Percentiles rank a stretch among this genome's conserved stretches.
These are phyloP conservation scores for Andrena praecox DNA, from an alignment of 2,888 invertebrate species.

Conservation along the genomic window DNA sequence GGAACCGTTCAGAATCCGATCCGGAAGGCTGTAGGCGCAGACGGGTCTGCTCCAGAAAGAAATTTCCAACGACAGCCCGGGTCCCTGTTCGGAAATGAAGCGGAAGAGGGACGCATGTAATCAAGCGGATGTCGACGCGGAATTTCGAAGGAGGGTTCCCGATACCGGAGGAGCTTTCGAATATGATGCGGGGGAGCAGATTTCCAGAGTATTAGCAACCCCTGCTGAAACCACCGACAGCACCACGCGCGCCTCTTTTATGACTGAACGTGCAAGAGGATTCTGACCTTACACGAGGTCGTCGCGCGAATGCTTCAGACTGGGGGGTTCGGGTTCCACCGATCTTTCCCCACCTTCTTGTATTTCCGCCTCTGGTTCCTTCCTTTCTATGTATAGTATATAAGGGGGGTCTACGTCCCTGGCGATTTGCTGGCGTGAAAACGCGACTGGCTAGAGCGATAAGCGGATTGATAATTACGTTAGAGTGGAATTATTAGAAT, in stretches of 20 bases:
- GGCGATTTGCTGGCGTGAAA: constrained; percentile 26
- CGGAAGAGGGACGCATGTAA: constrained; percentile 59
- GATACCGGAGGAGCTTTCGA: constrained; percentile 38
- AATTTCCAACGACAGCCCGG: constrained; percentile 37
- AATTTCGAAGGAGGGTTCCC: constrained; percentile 51
- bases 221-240: constrained; percentile 47
- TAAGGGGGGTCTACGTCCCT: background rate
- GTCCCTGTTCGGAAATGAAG: constrained; percentile 59
- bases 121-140: constrained; percentile 62
- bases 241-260: constrained; percentile 46
- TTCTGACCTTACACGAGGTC: constrained; percentile 45
- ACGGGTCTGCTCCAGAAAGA: constrained; percentile 10
- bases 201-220: constrained; percentile 64
- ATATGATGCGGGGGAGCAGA: constrained; percentile 57
- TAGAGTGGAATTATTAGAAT: too few species aligned
- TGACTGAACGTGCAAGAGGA: constrained; percentile 24
- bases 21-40: background rate
- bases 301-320: constrained; percentile 37
- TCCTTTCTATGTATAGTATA: constrained; percentile 11
- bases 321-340: constrained; percentile 21
- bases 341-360: constrained; percentile 15
- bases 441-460: constrained; percentile 12
- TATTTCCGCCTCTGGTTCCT: background rate
- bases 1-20: constrained; percentile 31
- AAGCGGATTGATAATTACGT: constrained; percentile 30